Base-by-base conservation (phyloP, 2,113 vertebrate genomes). In the Saimiri boliviensis region DNA sequence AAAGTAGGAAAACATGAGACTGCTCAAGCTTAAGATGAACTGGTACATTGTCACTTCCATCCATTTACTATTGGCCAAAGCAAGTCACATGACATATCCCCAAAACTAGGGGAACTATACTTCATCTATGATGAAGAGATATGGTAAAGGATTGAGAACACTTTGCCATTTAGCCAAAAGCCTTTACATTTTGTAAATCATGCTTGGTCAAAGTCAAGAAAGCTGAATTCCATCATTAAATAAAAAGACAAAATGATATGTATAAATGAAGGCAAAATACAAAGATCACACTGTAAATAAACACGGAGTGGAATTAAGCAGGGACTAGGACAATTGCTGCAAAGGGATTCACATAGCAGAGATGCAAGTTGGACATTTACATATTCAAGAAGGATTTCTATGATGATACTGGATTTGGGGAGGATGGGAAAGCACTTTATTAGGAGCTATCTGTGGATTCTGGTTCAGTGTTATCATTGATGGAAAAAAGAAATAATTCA, bases 121-220 rank as follows among this genome's bases (percentile, higher is more conserved):
- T 32, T 0, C 5, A 0, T 40, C 32, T 32, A 23, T 20, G 16
- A 74, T 21, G 10, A 42, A 4, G 6, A n/a, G 1, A 89, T 14
- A 71, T 1, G 0, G 42, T 12, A 66, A 56, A 35, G 7, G 40
- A 56, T 23, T 35, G 19, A 5, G 2, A 30, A 6, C 13, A 7
- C 17, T 45, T 9, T 14, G 0, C 30, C n/a, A 37, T 58, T 52
- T 80, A 77, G 14, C 11, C 42, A 58, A 47, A 85, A 47, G 11
- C 4, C 1, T 73, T 80, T 12, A 68, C 19, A 68, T 60, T 45
- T 37, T 89, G 10, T 54, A 8, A 90, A 3, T 63, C 11, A 11
- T n/a, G 11, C 4, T 13, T 80, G 2, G 1, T 42, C 21, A 91
- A 70, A 49, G 40, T 49, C 0, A 90, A 66, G 11, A 66, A 70